A percentile compares a stretch with the other conserved stretches of the same genome.
Evolutionary conservation across 1,140 invertebrate species (phyloP).

Genomic region (Anthonomus grandis): DNA sequence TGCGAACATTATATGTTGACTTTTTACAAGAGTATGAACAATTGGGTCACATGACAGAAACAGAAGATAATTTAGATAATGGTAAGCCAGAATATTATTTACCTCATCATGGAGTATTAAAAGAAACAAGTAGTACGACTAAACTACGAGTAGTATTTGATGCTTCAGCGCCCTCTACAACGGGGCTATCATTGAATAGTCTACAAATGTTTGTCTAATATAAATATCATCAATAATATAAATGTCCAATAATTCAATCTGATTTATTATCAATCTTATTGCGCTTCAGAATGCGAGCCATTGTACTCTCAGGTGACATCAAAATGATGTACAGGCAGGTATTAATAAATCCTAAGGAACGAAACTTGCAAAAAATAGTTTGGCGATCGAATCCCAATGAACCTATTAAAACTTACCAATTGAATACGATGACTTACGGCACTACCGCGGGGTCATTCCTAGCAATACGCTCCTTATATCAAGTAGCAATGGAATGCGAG

Average conservation of each 20-base stretch:
- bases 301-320: constrained; percentile 45
- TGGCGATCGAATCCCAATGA: constrained; percentile 40
- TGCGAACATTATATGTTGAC: constrained; percentile 6
- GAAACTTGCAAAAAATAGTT: constrained; percentile 48
- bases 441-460: constrained; percentile 44
- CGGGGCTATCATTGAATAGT: constrained; percentile 37
- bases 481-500: constrained; percentile 34
- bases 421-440: constrained; percentile 49
- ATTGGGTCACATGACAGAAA: constrained; percentile 17
- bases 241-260: constrained; percentile 46
- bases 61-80: background rate
- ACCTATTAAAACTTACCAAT: constrained; percentile 36
- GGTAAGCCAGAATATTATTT: constrained; percentile 21
- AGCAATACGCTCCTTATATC: constrained; percentile 39
- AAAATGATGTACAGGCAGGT: constrained; percentile 51
- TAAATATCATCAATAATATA: no score
- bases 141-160: constrained; percentile 6
- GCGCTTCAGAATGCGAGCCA: constrained; percentile 43
- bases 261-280: constrained; percentile 48
- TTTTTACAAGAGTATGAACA: constrained; percentile 18
- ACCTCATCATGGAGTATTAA: constrained; percentile 42
- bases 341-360: constrained; percentile 38
- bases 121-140: constrained; percentile 6
- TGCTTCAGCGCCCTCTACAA: constrained; percentile 28
- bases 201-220: constrained; percentile 39